Base-by-base conservation (phyloP, 2,113 vertebrate genomes). In the Phycodurus eques region DNA sequence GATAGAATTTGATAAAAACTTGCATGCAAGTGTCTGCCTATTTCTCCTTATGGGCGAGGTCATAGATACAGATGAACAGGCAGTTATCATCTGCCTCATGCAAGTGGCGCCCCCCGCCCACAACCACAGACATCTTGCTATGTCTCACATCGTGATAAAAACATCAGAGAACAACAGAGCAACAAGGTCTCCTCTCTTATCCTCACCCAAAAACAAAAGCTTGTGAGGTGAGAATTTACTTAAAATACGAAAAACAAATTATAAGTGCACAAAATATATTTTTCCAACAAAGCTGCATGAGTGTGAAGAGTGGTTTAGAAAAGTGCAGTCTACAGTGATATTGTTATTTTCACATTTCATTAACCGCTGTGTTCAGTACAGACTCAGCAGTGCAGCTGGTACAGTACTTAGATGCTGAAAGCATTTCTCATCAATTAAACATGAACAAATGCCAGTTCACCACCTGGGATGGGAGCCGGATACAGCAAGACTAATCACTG, bases 381-480 rank as follows among this genome's bases (percentile, higher is more conserved):
- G 19, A 62, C 67, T 81, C 88, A 83, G 82, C 80, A 78, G 83
- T 76, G 49, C 72, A 83, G 78, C 70, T 81, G 76, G 79, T 56
- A 54, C 70, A 2, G 17, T 73, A 62, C 68, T 80, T 67, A 80
- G n/a, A 57, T 3, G 54, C 54, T 56, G n/a, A 22, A 60, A 31
- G 61, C 44, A 31, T 74, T 57, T 66, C 70, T 78, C 82, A 89
- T 91, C 79, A 89, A 91, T 89, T 84, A 91, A 89, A 78, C 83
- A 91, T 87, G 79, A 83, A 70, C 51, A 44, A 64, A 65, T 39
- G 22, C 27, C 69, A 81, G 71, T 78, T 81, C 76, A 76, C 83
- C 87, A 85, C 79, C 83, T 91, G 86, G 80, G 60, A 39, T 13
- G 27, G 44, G 35, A 54, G 75, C 56, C 5, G 42, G 19, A 44